Percentiles rank a stretch among this genome's conserved stretches.
Evolutionary conservation across 92 coral and sea anemone genomes (phyloP).

Genomic region (Parazoanthus swiftii): DNA sequence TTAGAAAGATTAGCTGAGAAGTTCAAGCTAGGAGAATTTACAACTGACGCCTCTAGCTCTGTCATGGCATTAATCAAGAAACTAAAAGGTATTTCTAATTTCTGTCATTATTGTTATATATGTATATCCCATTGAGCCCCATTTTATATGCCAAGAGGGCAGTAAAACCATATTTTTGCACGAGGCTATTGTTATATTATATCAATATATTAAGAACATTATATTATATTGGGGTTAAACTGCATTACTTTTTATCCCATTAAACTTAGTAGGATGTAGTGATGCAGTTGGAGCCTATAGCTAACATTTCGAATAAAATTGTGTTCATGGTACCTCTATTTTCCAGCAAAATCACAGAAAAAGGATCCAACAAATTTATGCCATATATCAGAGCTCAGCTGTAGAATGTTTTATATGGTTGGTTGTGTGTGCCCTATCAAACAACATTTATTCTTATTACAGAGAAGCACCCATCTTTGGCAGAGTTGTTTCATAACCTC

Average conservation of each 20-base stretch:
- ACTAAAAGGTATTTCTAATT: conserved; percentile 43
- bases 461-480: conserved; percentile 45
- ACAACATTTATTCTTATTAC: conserved; percentile 9
- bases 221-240: too few relatives aligned
- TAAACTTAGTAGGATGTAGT: background rate
- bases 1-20: conserved; percentile 38
- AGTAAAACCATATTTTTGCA: too few relatives aligned
- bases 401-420: too few relatives aligned
- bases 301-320: background rate
- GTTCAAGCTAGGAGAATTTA: conserved; percentile 42
- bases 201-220: too few relatives aligned
- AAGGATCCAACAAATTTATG: background rate
- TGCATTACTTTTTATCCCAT: background rate
- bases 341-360: background rate
- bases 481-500: conserved; percentile 32
- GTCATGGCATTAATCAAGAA: conserved; percentile 56
- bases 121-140: too few relatives aligned
- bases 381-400: background rate
- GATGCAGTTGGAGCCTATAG: background rate
- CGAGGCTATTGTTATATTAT: too few relatives aligned
- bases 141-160: too few relatives aligned
- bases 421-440: background rate
- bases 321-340: background rate
- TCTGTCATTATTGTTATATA: background rate
- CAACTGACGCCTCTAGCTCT: conserved; percentile 54